Percentiles rank a stretch among this genome's conserved stretches.
Evolutionary conservation across 2,888 invertebrate species (phyloP).

Genomic region (Tipula vernalis): DNA sequence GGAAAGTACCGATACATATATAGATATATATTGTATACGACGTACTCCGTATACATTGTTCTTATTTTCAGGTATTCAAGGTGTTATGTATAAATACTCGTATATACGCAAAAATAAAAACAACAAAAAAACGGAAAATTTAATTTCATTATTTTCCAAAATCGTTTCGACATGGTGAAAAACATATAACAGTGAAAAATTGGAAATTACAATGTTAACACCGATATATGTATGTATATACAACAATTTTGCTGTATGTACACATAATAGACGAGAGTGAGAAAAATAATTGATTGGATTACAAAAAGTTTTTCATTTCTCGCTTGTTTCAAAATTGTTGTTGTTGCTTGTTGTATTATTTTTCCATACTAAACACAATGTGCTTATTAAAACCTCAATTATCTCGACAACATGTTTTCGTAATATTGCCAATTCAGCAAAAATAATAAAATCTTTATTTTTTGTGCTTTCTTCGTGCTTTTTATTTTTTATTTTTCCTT

Average conservation of each 20-base stretch:
- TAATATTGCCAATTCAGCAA: not conserved
- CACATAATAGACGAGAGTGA: not conserved
- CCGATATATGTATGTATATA: not conserved
- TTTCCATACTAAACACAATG: not conserved
- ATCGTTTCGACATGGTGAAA: not conserved
- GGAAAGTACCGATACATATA: not conserved
- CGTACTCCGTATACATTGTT: not conserved
- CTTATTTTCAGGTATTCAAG: not conserved
- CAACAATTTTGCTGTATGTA: not conserved
- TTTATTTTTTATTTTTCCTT: not conserved
- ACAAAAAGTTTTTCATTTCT: not conserved
- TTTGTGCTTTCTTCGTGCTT: not conserved
- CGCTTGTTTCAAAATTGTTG: not conserved
- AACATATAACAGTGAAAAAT: not conserved
- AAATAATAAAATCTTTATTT: not conserved
- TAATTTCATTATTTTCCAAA: not conserved
- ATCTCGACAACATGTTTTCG: not conserved
- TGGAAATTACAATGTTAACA: not conserved
- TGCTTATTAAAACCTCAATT: slow-evolving; percentile 4
- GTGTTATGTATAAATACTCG: not conserved
- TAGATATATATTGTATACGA: not conserved
- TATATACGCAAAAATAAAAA: not conserved
- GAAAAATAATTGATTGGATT: not conserved
- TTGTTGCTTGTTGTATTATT: not conserved
- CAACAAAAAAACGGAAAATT: not conserved